Evolutionary conservation across 2,797 vertebrate species (phyloP), one percentile per base, ranked within the genome.

Genomic region (Neosalanx taihuensis): DNA sequence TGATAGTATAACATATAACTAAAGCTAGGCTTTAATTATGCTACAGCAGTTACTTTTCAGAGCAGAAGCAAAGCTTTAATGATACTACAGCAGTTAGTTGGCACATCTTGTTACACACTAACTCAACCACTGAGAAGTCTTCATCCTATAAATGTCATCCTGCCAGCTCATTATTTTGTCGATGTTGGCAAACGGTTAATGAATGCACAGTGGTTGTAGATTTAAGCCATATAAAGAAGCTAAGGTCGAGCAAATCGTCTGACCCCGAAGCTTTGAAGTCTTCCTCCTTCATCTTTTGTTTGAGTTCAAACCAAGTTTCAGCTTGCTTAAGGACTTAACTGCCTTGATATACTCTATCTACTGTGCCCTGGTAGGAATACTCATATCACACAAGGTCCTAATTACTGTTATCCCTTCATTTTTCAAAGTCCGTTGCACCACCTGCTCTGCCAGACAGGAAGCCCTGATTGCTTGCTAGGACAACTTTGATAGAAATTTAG

Each of bases 111-210:
- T 86, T 74, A 80, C 78, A 79, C 81, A 75, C 69, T 85, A 79
- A 84, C 87, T 81, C 77, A 70, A 80, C 71, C 81, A 74, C 71
- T 31, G 68, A 62, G 79, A 76, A 81, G 72, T 29, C 72, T 67
- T 75, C 35, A 72, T 77, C 72, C 71, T 71, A 75, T 69, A 79
- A 83, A 86, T 79, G 80, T 79, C 83, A 84, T 79, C 72, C 63
- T 73, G 74, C 59, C 69, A 70, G n/a, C 69, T 85, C 79, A 79
- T 86, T 86, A 85, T 41, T 6, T 33, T 58, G 83, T 51, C 76
- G 79, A 79, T 83, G 81, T 82, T 73, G 69, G 79, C 64, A 81
- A 85, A 84, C 75, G 73, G 83, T 75, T 87, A 87, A 88, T 89
- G 87, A 88, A 76, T 30, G 46, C 76, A 77, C 79, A 82, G 86